Conservation (phyloP, 2,888 invertebrate species). For the Tridacna gigas region DNA sequence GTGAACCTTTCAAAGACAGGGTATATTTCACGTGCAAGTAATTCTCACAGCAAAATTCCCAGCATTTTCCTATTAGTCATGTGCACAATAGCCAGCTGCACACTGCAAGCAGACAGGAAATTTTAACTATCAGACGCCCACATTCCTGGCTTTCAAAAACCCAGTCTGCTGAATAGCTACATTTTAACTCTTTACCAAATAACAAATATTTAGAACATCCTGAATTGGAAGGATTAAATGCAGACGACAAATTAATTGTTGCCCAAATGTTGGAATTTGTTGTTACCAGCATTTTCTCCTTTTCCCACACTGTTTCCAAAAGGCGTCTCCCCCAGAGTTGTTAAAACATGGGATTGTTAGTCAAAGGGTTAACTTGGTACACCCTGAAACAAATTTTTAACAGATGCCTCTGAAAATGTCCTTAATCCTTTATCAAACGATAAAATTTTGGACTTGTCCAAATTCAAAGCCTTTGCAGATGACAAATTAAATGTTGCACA, state of each 20-base stretch:
- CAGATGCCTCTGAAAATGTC: background rate
- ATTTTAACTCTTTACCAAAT: too few relatives aligned
- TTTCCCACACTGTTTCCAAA: background rate
- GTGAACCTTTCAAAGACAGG: background rate
- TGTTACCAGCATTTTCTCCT: background rate
- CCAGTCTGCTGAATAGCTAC: too few relatives aligned
- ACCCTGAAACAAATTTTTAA: background rate
- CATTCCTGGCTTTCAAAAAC: background rate
- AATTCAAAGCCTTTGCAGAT: background rate
- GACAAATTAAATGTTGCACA: background rate
- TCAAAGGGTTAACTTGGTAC: background rate
- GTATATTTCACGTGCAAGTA: background rate
- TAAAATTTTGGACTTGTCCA: too few relatives aligned
- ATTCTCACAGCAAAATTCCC: conserved; percentile 22
- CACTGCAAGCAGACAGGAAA: conserved; percentile 17
- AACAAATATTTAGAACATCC: too few relatives aligned
- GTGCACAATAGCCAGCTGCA: conserved; percentile 18
- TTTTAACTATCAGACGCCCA: conserved; percentile 15
- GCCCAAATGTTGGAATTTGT: too few relatives aligned
- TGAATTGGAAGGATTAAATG: too few relatives aligned
- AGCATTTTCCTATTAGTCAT: conserved; percentile 18
- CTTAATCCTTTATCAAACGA: background rate
- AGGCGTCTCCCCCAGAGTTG: too few relatives aligned
- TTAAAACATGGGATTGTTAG: background rate
- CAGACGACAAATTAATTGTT: too few relatives aligned